Evolutionary conservation across 2,113 vertebrate genomes (phyloP), one percentile per base, ranked within the genome.

Genomic region (Paracanthobrama guichenoti): DNA sequence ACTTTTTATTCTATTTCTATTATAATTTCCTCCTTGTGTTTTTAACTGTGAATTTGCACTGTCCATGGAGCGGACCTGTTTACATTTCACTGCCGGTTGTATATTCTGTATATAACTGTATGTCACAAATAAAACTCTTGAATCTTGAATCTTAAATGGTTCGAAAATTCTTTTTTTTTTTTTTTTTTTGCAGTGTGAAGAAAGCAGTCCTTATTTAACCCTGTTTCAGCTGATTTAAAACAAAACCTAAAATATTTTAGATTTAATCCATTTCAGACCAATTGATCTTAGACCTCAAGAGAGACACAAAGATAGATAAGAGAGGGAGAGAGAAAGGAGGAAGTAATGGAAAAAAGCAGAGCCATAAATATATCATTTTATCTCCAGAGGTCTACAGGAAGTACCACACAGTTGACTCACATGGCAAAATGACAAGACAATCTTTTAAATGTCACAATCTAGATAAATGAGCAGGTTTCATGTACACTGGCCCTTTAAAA

Each of bases 401-500:
- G 88, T 81, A 79, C 64, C 31, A 16, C 85, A 22, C 50, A 59
- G 39, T 18, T 14, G 3, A 66, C 44, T 24, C 9, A 66, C 13
- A 67, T 8, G 57, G 67, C 20, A 6, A 50, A 60, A 57, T 28
- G 77, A 85, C 24, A 76, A 79, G 67, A 64, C 55, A 46, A 72
- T 42, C 24, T 59, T 57, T 71, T 77, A 72, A 85, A 75, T 28
- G 53, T 42, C 35, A 76, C 64, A 75, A 66, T 55, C 60, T 53
- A 39, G 71, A 84, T 53, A 74, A 81, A 67, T 2, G n/a, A 53
- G 53, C 31, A 46, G 11, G 48, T n/a, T 53, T 53, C 48, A 42
- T 53, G 28, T 71, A 57, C 50, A 35, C 13, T 55, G 90, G 82
- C 84, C 79, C 91, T 91, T 91, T 90, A 90, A 90, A 88, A 83